Conservation (phyloP, 2,888 invertebrate genomes). For the Cryptocheilus praepositus region DNA sequence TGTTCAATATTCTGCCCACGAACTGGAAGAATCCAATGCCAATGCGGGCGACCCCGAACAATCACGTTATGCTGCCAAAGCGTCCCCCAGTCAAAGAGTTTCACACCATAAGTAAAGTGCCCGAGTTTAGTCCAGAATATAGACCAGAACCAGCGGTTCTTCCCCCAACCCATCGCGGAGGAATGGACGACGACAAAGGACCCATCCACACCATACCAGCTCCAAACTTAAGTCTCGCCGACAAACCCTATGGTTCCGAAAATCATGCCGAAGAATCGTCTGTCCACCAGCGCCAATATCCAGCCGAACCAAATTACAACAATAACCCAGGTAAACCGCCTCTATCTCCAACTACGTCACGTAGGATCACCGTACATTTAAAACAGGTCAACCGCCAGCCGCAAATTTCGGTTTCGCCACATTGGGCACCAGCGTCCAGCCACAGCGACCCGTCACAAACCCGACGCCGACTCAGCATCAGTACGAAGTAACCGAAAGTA, state of each 20-base stretch:
- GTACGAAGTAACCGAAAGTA: slow-evolving; percentile 69
- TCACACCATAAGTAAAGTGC: slow-evolving; percentile 60
- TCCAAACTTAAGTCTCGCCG: slow-evolving; percentile 84
- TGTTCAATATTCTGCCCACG: slow-evolving; percentile 56
- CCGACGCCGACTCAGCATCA: slow-evolving; percentile 50
- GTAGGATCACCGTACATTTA: neutral
- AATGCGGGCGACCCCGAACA: slow-evolving; percentile 52
- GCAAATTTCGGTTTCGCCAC: slow-evolving; percentile 30
- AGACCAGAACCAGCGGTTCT: slow-evolving; percentile 56
- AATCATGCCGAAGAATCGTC: slow-evolving; percentile 42
- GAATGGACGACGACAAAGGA: slow-evolving; percentile 77
- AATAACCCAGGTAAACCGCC: slow-evolving; percentile 47
- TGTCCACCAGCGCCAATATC: slow-evolving; percentile 39
- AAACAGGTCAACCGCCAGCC: slow-evolving; percentile 20
- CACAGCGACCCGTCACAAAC: slow-evolving; percentile 53
- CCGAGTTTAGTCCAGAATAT: slow-evolving; percentile 60
- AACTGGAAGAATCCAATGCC: slow-evolving; percentile 60
- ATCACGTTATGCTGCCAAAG: slow-evolving; percentile 59
- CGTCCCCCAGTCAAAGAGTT: slow-evolving; percentile 66
- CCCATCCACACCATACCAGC: slow-evolving; percentile 92
- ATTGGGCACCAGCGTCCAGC: slow-evolving; percentile 37
- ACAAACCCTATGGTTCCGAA: slow-evolving; percentile 78
- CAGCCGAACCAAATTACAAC: slow-evolving; percentile 43
- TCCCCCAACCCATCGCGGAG: slow-evolving; percentile 60
- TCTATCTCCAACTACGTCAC: neutral